phyloP scores from a whole-genome alignment of 2,113 vertebrate genomes.

The Murina feae region DNA sequence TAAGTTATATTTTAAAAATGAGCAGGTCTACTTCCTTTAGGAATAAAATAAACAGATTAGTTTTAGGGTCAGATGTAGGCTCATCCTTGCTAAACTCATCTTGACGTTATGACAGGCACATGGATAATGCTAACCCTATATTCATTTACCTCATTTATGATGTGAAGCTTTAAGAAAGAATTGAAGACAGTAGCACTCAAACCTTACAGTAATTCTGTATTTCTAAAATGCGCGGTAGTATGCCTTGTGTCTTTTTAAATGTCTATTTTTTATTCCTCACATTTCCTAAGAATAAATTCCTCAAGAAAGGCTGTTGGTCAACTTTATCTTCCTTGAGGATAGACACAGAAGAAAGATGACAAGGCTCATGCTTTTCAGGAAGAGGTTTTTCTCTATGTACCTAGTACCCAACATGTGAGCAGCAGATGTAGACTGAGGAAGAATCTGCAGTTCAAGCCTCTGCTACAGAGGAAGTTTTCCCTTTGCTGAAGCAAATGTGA shows the following conservation, averaged over 20 bases:
- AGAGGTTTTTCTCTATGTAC: neutral
- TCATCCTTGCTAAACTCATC: neutral
- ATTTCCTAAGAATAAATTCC: neutral
- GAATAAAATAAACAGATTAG: neutral
- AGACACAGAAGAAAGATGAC: neutral
- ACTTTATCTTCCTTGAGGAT: neutral
- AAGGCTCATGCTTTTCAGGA: neutral
- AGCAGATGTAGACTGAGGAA: slow-evolving; percentile 31
- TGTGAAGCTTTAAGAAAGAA: neutral
- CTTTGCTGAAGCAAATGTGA: neutral
- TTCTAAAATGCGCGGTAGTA: neutral
- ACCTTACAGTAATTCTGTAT: neutral
- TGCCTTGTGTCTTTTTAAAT: neutral
- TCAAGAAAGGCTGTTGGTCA: neutral
- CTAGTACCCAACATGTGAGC: slow-evolving; percentile 23
- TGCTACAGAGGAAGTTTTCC: slow-evolving; percentile 27
- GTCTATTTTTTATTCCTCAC: neutral
- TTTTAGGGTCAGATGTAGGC: neutral
- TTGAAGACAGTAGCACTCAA: neutral
- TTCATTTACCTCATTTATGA: neutral
- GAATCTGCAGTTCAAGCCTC: slow-evolving; percentile 17
- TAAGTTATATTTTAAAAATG: neutral
- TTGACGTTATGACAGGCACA: neutral
- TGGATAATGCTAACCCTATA: neutral
- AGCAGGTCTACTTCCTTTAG: neutral